Base-by-base conservation (phyloP, 1,140 invertebrate genomes). In the Drosophila guanche region DNA sequence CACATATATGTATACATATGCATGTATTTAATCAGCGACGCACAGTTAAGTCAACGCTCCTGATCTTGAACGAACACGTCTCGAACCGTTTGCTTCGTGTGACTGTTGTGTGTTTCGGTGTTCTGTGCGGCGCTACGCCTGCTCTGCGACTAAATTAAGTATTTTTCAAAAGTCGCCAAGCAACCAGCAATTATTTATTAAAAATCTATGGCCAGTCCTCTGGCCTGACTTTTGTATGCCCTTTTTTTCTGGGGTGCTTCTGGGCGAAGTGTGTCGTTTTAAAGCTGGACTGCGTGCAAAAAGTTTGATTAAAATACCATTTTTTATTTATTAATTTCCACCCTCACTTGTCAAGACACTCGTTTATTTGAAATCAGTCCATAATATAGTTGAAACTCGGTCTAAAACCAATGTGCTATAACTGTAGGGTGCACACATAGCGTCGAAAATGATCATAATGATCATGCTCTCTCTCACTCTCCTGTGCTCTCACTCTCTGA, bases 171-270 rank as follows among this genome's bases (percentile, higher is more conserved):
- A 72, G 76, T 40, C 43, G 55, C 54, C 57, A 57, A 59, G 51
- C 66, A 60, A 52, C 63, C 79, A 69, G 59, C 67, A 88, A 88
- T 83, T 89, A 86, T 79, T 62, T 75, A 71, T 83, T 84, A 83
- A 72, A 59, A 59, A 52, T 43, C 66, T 29, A 50, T 47, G 27
- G 5, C 14, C 16, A 12, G 12, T 8, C 22, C 25, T 22, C 12
- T 10, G 8, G 0, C 45, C 42, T 59, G 66, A 57, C 45, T 4
- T 5, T 2, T 0, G 3, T 7, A 79, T 72, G 65, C 79, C 23
- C 80, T 75, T 1, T n/a, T 20, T 14, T 20, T 56, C 10, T 4
- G 20, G 2, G 1, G 0, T 5, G 23, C 16, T 1, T 20, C 16
- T 20, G 6, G 5, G 16, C 12, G 6, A 22, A 5, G n/a, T 41